Evolutionary conservation across 1,140 invertebrate species (phyloP).

Genomic region (Bradysia coprophila): DNA sequence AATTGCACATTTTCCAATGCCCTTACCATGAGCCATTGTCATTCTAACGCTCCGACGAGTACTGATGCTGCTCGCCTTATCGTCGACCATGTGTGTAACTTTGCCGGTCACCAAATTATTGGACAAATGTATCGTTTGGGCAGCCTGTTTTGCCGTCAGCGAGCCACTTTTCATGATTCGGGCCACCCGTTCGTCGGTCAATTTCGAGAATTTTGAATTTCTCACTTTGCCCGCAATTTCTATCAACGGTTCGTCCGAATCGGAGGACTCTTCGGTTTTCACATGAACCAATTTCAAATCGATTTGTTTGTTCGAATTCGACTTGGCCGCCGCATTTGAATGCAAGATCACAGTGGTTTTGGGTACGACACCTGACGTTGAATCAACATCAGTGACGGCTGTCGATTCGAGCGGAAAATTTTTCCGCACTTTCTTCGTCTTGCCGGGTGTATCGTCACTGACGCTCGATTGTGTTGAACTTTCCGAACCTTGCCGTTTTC

Average conservation of each 20-base stretch:
- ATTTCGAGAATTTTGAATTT: slow-evolving; percentile 18
- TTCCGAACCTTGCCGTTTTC: slow-evolving; percentile 58
- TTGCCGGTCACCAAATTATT: neutral
- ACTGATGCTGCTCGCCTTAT: slow-evolving; percentile 2
- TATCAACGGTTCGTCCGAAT: slow-evolving; percentile 61
- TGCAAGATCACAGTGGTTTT: neutral
- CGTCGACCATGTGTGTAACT: neutral
- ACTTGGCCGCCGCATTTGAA: neutral
- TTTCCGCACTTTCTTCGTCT: slow-evolving; percentile 6
- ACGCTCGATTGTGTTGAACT: slow-evolving; percentile 41
- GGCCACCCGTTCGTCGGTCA: slow-evolving; percentile 11
- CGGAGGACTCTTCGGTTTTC: slow-evolving; percentile 39
- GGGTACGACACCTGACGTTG: neutral
- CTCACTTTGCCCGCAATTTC: slow-evolving; percentile 47
- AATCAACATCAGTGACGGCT: neutral
- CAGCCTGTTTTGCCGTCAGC: neutral
- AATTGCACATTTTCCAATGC: neutral
- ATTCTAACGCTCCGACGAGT: slow-evolving; percentile 1
- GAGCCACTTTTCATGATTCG: neutral
- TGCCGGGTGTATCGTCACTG: slow-evolving; percentile 27
- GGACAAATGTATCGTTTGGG: too few relatives aligned
- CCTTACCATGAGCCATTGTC: neutral
- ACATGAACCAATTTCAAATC: slow-evolving; percentile 2
- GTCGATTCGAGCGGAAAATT: neutral
- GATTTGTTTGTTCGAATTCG: neutral